Evolutionary conservation across 1,140 invertebrate genomes (phyloP), one percentile per base, ranked within the genome.

Genomic region (Schmidtea mediterranea): DNA sequence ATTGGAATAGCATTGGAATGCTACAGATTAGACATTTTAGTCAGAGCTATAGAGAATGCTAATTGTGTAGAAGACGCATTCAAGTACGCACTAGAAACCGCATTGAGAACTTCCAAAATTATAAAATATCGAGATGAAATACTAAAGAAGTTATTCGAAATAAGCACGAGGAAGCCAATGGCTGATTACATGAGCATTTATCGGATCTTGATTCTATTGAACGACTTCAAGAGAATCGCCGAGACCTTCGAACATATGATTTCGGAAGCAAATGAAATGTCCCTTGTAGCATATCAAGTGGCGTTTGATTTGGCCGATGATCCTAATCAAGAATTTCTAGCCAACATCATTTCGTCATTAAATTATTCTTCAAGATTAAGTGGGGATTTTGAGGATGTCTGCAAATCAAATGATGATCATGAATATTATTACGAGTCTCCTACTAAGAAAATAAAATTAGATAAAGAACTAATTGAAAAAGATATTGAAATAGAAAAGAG

Each of bases 261-360:
- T 39, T 75, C 78, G 63, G 76, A 75, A 2, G 73, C 75, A 15
- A 75, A 80, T 54, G 77, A 78, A 62, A 62, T 49, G 18, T 3
- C 16, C 6, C 8, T 43, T 23, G 32, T 26, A 13, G 21, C 45
- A 23, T 50, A 36, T 37, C 45, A 50, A 32, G n/a, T 50, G 1
- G 13, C 13, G 21, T 50, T 48, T 37, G 49, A 48, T 73, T 71
- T 97, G 52, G 97, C 97, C 60, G 90, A 98, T 66, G 92, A 83
- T 51, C 90, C 89, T 0, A 94, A 87, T 0, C 92, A 98, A 68
- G 84, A 95, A 60, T 94, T 95, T 60, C 68, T 97, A 16, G 77
- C n/a, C n/a, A n/a, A n/a, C n/a, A n/a, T n/a, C n/a, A n/a, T n/a
- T n/a, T n/a, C n/a, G n/a, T n/a, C n/a, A n/a, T n/a, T n/a, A n/a